A percentile compares a stretch with the other conserved stretches of the same genome.
Evolutionary conservation across 2,113 vertebrate species (phyloP).

Genomic region (Halichoeres trimaculatus): DNA sequence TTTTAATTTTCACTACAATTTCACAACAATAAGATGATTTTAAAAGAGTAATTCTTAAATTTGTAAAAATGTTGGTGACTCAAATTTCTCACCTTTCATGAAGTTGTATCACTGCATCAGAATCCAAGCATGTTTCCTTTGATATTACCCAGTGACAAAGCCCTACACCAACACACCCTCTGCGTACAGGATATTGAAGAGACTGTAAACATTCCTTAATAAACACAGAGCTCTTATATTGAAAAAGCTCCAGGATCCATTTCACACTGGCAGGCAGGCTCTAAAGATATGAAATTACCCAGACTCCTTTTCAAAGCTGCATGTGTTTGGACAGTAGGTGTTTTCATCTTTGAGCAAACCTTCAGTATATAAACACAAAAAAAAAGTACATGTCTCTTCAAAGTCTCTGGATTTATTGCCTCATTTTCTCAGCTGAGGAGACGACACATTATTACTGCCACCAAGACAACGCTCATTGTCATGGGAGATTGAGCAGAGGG

Average conservation of each 20-base stretch:
- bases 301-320: background rate
- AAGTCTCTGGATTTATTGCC: conserved; percentile 19
- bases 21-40: too few species aligned
- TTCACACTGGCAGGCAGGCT: background rate
- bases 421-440: conserved; percentile 11
- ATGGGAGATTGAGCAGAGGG: conserved; percentile 1
- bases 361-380: background rate
- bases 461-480: conserved; percentile 17
- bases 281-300: background rate
- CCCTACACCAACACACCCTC: background rate
- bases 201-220: too few species aligned
- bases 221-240: too few species aligned
- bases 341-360: background rate
- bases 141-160: too few species aligned
- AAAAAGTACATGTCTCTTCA: background rate
- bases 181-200: background rate
- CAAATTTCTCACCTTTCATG: background rate
- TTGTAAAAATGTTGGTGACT: background rate
- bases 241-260: background rate
- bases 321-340: background rate
- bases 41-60: too few species aligned
- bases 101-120: background rate
- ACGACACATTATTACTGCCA: conserved; percentile 5
- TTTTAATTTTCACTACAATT: too few species aligned
- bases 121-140: background rate